These are phyloP conservation scores for Callyntrura guangdongensis DNA, from an alignment of 2,888 invertebrate genomes.

Conservation along the genomic window DNA sequence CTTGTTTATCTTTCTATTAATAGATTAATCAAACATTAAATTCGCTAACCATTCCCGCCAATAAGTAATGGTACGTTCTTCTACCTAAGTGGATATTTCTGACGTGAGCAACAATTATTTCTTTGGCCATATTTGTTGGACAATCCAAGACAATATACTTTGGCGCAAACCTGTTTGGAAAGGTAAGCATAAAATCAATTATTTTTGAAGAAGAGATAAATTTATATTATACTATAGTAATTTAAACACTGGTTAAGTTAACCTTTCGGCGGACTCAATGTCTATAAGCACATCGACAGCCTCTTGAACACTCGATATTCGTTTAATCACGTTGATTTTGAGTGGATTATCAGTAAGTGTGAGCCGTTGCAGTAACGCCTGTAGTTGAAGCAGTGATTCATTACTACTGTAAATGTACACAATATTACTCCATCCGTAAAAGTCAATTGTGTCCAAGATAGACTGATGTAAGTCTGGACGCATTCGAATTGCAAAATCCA, in stretches of 20 bases:
- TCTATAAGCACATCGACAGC: conserved; percentile 94
- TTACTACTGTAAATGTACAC: conserved; percentile 97
- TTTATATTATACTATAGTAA: too few relatives aligned
- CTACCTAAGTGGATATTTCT: conserved; percentile 94
- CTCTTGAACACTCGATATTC: conserved; percentile 94
- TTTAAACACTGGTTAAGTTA: too few relatives aligned
- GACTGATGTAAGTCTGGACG: conserved; percentile 98
- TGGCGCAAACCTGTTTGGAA: conserved; percentile 89
- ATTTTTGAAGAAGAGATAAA: too few relatives aligned
- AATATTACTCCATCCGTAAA: conserved; percentile 96
- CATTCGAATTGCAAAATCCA: conserved; percentile 96
- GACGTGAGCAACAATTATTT: conserved; percentile 96
- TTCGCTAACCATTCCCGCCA: conserved; percentile 92
- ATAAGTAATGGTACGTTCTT: conserved; percentile 96
- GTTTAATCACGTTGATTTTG: conserved; percentile 94
- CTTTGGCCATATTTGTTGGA: conserved; percentile 95
- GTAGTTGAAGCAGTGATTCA: conserved; percentile 95
- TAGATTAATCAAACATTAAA: too few relatives aligned
- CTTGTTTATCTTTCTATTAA: too few relatives aligned
- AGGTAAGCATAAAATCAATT: too few relatives aligned
- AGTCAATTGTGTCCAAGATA: conserved; percentile 96
- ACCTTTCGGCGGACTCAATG: conserved; percentile 93
- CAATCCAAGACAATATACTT: conserved; percentile 97
- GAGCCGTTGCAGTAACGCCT: conserved; percentile 96
- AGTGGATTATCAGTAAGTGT: conserved; percentile 94